These are phyloP conservation scores for Pungitius pungitius DNA, from an alignment of 2,113 vertebrate species.

Conservation along the genomic window DNA sequence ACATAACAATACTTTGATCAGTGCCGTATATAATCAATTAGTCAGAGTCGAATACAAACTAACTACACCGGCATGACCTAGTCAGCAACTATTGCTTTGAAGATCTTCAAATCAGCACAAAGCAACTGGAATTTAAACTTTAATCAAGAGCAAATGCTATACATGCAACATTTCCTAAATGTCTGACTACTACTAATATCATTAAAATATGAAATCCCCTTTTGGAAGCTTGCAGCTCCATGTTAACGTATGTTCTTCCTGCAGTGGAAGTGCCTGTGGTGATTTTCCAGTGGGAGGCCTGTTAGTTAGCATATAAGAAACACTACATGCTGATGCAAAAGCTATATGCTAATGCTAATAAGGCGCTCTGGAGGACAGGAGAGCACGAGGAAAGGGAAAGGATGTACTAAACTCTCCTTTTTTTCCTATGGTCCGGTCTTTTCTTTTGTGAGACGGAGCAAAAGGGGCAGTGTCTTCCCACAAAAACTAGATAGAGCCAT, in stretches of 20 bases:
- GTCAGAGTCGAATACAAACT: background rate
- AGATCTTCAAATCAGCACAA: slow-evolving; percentile 29
- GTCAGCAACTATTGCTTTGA: slow-evolving; percentile 11
- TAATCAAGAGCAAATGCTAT: slow-evolving; percentile 27
- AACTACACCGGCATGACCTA: background rate
- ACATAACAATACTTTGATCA: background rate
- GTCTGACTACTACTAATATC: background rate
- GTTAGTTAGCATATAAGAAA: slow-evolving; percentile 81
- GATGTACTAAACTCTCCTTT: background rate
- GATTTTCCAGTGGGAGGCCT: slow-evolving; percentile 70
- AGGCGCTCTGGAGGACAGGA: slow-evolving; percentile 42
- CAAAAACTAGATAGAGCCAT: background rate
- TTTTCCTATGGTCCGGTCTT: background rate
- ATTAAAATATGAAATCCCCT: slow-evolving; percentile 32
- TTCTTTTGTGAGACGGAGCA: background rate
- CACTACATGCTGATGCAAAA: slow-evolving; percentile 75
- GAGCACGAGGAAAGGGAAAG: slow-evolving; percentile 4
- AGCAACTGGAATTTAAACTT: slow-evolving; percentile 6
- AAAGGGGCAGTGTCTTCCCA: background rate
- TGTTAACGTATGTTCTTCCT: slow-evolving; percentile 53
- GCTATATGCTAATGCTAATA: slow-evolving; percentile 75
- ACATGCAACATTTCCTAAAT: slow-evolving; percentile 50
- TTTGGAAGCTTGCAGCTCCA: slow-evolving; percentile 16
- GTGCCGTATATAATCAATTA: background rate
- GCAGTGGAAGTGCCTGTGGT: slow-evolving; percentile 78